A percentile compares a stretch with the other conserved stretches of the same genome.
Conservation (phyloP, 2,888 invertebrate species). For the Drosophila lutescens region DNA sequence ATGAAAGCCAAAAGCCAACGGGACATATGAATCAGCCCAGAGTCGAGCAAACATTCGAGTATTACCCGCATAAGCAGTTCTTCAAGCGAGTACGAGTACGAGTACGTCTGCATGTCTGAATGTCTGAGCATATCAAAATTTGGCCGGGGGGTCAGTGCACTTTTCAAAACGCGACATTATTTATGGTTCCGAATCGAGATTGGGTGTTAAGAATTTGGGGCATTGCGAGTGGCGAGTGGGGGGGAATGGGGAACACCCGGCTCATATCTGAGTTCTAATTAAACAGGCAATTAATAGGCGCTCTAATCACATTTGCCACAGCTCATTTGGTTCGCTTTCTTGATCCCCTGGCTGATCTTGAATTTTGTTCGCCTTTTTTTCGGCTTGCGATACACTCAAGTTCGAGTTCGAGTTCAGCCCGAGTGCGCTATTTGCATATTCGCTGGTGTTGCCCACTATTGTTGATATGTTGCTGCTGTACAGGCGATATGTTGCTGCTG, state of each 20-base stretch:
- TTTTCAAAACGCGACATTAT: constrained; percentile 69
- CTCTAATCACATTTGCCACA: constrained; percentile 73
- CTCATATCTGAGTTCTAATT: constrained; percentile 61
- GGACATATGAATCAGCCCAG: constrained; percentile 60
- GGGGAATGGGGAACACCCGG: constrained; percentile 31
- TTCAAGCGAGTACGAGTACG: constrained; percentile 1
- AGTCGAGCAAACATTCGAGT: constrained; percentile 6
- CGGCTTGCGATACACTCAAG: constrained; percentile 59
- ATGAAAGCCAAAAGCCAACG: constrained; percentile 31
- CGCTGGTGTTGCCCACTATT: constrained; percentile 9
- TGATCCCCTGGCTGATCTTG: constrained; percentile 14
- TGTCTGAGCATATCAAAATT: constrained; percentile 47
- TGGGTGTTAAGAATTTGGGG: neutral
- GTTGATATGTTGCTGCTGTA: neutral
- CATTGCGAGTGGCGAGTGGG: constrained; percentile 11
- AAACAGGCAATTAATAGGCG: constrained; percentile 72
- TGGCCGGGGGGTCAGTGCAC: constrained; percentile 69
- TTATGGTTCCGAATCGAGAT: constrained; percentile 50
- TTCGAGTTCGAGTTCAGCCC: constrained; percentile 41
- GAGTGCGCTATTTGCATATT: constrained; percentile 51
- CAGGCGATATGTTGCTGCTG: constrained; percentile 29
- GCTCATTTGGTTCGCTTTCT: constrained; percentile 68
- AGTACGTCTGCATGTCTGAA: neutral
- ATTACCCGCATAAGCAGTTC: constrained; percentile 39
- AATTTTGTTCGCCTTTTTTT: neutral